Evolutionary conservation across 1,140 invertebrate genomes (phyloP).

Genomic region (Ericerus pela): DNA sequence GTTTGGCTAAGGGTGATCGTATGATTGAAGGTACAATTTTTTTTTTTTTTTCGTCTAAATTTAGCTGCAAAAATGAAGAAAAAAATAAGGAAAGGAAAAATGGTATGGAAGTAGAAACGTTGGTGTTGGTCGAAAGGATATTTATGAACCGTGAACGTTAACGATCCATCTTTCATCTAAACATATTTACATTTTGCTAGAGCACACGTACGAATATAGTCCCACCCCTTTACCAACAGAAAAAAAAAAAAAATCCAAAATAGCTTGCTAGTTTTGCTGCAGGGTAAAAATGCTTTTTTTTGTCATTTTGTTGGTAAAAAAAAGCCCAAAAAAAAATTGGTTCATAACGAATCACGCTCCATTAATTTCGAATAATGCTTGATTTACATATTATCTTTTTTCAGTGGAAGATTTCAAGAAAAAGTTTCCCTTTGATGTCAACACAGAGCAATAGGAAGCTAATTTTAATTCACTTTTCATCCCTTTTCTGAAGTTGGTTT

Average conservation of each 20-base stretch:
- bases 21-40: too few species aligned
- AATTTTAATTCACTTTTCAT: slow-evolving; percentile 10
- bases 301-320: neutral
- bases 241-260: too few species aligned
- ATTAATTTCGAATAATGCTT: neutral
- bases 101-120: neutral
- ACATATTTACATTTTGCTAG: neutral
- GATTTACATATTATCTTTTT: slow-evolving; percentile 11
- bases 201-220: too few species aligned
- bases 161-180: neutral
- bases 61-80: neutral
- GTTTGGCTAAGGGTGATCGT: too few species aligned
- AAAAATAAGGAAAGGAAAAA: neutral
- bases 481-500: too few species aligned
- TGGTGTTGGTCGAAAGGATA: neutral
- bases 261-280: too few species aligned
- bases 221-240: too few species aligned
- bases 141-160: slow-evolving; percentile 6
- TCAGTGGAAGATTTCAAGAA: slow-evolving; percentile 5
- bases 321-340: slow-evolving; percentile 6
- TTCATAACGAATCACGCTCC: slow-evolving; percentile 11
- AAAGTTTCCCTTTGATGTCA: neutral
- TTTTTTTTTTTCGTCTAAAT: neutral
- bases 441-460: neutral
- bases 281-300: too few species aligned